phyloP scores from a whole-genome alignment of 2,113 vertebrate genomes.

The Rostratula benghalensis region DNA sequence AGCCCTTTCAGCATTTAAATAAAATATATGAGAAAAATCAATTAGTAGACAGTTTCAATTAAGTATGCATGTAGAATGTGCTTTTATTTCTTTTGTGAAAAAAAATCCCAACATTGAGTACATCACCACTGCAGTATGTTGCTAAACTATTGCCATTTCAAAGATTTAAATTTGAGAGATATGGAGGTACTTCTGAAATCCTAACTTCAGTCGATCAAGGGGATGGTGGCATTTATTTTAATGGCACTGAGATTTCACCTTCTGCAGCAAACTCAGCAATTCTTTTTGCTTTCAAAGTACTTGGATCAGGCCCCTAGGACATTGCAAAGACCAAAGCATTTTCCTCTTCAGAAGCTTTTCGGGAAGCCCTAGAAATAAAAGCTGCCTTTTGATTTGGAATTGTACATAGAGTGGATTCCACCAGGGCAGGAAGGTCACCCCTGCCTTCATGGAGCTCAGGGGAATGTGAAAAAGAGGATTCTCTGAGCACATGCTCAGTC shows the following conservation, averaged over 20 bases:
- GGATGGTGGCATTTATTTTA: neutral
- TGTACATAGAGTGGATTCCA: constrained; percentile 14
- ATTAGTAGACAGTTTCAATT: neutral
- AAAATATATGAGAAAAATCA: neutral
- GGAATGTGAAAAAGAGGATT: neutral
- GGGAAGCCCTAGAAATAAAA: constrained; percentile 31
- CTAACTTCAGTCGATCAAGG: neutral
- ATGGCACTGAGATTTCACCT: neutral
- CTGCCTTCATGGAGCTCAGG: neutral
- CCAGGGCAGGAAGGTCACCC: neutral
- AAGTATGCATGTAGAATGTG: neutral
- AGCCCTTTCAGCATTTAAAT: neutral
- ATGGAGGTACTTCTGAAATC: neutral
- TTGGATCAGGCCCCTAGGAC: constrained; percentile 16
- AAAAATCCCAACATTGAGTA: neutral
- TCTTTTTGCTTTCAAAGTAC: neutral
- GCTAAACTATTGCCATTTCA: neutral
- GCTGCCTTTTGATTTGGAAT: constrained; percentile 12
- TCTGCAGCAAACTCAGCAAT: constrained; percentile 1
- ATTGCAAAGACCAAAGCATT: constrained; percentile 34
- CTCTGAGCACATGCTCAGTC: neutral
- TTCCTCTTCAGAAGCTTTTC: constrained; percentile 41
- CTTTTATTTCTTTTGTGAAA: neutral
- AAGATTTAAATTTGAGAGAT: neutral
- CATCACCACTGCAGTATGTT: neutral